A percentile compares a stretch with the other conserved stretches of the same genome.
Evolutionary conservation across 2,888 invertebrate genomes (phyloP).

Genomic region (Cataglyphis rosenhaueri): DNA sequence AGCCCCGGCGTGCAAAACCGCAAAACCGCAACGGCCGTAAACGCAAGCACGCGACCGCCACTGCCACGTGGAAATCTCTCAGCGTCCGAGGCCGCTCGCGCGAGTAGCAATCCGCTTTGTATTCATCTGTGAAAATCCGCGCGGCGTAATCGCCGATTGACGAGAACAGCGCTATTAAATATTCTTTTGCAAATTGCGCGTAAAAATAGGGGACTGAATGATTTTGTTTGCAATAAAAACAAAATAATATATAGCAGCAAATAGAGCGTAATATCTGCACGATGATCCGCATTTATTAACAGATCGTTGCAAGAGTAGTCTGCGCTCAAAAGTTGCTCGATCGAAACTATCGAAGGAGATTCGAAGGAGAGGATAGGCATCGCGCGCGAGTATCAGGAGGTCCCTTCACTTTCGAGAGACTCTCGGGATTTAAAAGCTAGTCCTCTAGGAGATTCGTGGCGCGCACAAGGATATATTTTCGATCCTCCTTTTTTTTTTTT

Average conservation of each 20-base stretch:
- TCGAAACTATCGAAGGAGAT: conserved; percentile 3
- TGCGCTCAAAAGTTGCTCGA: conserved; percentile 11
- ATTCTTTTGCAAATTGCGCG: background rate
- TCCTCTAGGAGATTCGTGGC: conserved; percentile 48
- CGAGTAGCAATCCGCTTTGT: conserved; percentile 15
- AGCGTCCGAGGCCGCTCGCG: conserved; percentile 4
- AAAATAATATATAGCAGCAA: background rate
- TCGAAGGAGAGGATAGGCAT: conserved; percentile 1
- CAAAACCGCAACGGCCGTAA: conserved; percentile 77
- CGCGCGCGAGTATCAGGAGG: conserved; percentile 30
- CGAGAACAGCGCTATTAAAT: background rate
- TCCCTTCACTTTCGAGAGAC: conserved; percentile 24
- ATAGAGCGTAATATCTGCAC: background rate
- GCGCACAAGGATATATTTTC: conserved; percentile 50
- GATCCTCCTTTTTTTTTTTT: conserved; percentile 26
- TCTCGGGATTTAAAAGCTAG: conserved; percentile 52
- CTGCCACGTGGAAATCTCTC: conserved; percentile 66
- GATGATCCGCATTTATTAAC: background rate
- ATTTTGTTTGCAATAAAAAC: background rate
- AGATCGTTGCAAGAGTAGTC: no score
- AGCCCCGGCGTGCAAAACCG: conserved; percentile 65
- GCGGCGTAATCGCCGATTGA: background rate
- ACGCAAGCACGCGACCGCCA: conserved; percentile 72
- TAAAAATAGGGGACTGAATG: background rate
- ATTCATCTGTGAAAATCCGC: conserved; percentile 27